Percentiles rank a stretch among this genome's conserved stretches.
Evolutionary conservation across 2,113 vertebrate species (phyloP).

Genomic region (Planiliza haematocheilus): DNA sequence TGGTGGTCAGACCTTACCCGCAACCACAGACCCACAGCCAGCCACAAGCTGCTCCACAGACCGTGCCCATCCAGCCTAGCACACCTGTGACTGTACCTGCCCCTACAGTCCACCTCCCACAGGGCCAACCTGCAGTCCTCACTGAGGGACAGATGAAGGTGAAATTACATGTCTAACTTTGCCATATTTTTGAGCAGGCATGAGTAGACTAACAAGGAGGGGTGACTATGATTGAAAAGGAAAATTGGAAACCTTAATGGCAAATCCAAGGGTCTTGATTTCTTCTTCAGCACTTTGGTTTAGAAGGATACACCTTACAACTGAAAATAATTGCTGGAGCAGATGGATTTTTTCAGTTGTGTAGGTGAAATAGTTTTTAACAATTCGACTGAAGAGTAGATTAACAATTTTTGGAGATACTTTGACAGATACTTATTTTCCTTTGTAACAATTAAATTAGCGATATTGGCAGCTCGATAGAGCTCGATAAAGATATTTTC

Average conservation of each 20-base stretch:
- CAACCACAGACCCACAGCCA: conserved; percentile 87
- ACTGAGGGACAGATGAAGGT: conserved; percentile 97
- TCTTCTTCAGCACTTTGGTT: not conserved
- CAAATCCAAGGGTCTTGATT: not conserved
- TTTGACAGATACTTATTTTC: not conserved
- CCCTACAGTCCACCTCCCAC: conserved; percentile 89
- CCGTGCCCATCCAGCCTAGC: conserved; percentile 89
- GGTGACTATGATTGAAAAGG: not conserved
- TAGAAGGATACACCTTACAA: not conserved
- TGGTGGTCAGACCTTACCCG: conserved; percentile 95
- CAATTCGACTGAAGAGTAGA: too few relatives aligned
- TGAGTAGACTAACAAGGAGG: too few relatives aligned
- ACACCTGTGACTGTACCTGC: conserved; percentile 89
- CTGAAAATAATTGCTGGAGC: too few relatives aligned
- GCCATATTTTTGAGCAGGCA: not conserved
- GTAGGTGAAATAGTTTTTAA: too few relatives aligned
- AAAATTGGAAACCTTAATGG: not conserved
- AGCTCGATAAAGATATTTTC: too few relatives aligned
- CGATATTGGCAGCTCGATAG: too few relatives aligned
- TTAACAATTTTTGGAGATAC: too few relatives aligned
- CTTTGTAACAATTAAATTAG: too few relatives aligned
- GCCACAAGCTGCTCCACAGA: conserved; percentile 82
- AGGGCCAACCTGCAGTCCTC: conserved; percentile 90
- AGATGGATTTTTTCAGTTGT: too few relatives aligned
- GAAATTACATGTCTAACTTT: conserved; percentile 16